Base-by-base conservation (phyloP, 2,113 vertebrate species). In the Plotosus lineatus region DNA sequence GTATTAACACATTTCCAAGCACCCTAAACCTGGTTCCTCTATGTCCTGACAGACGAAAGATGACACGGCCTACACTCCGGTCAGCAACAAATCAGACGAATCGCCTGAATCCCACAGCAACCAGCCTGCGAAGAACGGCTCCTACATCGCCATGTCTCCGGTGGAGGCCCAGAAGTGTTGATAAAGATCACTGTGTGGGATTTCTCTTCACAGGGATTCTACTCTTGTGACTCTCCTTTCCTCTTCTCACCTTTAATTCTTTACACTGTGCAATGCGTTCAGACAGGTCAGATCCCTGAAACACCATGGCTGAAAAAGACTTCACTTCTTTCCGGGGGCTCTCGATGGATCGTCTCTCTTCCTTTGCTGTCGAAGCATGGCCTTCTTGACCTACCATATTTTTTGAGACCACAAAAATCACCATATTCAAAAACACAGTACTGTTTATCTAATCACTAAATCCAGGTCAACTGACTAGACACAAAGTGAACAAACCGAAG, bases 71-170 rank as follows among this genome's bases (percentile, higher is more conserved):
- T 94, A 94, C 86, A 93, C 92, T 28, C 92, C 90, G 84, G 93
- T 94, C 84, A 94, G 91, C 86, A 89, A 90, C 87, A 93, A 94
- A 83, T 86, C 91, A 0, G 92, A 94, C 6, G 92, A 94, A 69
- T 88, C 89, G 0, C 84, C 90, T 11, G 91, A 91, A 68, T 86
- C 87, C 8, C 83, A 88, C n/a, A 81, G 81, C 81, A 90, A 0
- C 80, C 92, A 94, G 85, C 90, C 90, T 0, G 55, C 75, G 51
- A 91, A 85, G 77, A 94, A 94, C 6, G 93, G 93, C 79, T 92
- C 92, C 26, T 94, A 94, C 85, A 94, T 94, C 10, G 91, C 93
- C 88, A 94, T 94, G 93, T 94, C 92, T 53, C 92, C 93, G 71
- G 93, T 94, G 84, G 92, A 94, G 85, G 89, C 92, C 4, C 90